Base-by-base conservation (phyloP, 2,113 vertebrate genomes). In the Paradisaea rubra region DNA sequence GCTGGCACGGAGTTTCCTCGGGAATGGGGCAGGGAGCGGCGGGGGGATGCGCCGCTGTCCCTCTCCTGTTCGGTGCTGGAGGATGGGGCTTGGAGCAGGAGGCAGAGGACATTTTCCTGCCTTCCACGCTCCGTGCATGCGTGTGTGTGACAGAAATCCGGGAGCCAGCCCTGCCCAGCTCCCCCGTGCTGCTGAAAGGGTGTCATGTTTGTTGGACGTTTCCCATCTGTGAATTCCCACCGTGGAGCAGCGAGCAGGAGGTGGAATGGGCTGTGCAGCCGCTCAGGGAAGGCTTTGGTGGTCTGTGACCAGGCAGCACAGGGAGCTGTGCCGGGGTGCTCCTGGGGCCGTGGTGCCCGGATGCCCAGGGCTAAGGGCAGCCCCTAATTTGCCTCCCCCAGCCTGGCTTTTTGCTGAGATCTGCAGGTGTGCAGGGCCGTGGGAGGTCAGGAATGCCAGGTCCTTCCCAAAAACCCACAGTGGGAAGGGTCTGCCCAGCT, bases 71-170 rank as follows among this genome's bases (percentile, higher is more conserved):
- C 37, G 44, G 13, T 13, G 74, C 74, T 7, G n/a, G 21, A 61
- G 79, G 30, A 15, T 8, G 49, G 22, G 57, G 37, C 5, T 79
- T 15, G 17, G 60, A 64, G 54, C 41, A 2, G 68, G 42, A 57
- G 69, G 27, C 72, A 87, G 92, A 61, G 93, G 94, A 92, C 86
- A 81, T 94, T 94, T 91, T 89, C 35, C 64, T 68, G 47, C 77
- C 49, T 52, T 23, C 47, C 27, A 0, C 10, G 7, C 81, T 78
- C 59, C 37, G 2, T 45, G 63, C 64, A 2, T 69, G 70, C 18
- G 13, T 42, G 84, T 23, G 73, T 74, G 44, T 54, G 78, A 50
- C 77, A 28, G 63, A 24, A 49, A 56, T 14, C 27, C 13, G 8
- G 20, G 22, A 31, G 60, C 56, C 88, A 9, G 84, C 95, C 81